Conservation (phyloP, 2,113 vertebrate genomes). For the Myiagra hebetior region DNA sequence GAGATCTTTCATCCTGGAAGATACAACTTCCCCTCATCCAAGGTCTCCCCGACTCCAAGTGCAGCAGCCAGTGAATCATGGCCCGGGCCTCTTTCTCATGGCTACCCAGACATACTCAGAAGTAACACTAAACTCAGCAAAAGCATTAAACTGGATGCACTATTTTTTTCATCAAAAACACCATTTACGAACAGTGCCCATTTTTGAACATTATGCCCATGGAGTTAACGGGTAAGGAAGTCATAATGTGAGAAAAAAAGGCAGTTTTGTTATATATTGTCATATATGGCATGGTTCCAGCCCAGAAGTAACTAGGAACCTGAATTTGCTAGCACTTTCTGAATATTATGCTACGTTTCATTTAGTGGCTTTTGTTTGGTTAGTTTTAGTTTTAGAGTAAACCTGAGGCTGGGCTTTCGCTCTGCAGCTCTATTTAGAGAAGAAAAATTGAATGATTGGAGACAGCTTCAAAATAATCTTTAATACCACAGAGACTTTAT, state of each 20-base stretch:
- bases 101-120: not conserved
- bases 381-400: not conserved
- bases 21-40: not conserved
- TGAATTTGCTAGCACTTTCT: not conserved
- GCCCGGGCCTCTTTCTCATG: not conserved
- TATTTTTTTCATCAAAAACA: not conserved
- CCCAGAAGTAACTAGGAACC: not conserved
- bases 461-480: not conserved
- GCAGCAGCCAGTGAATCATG: not conserved
- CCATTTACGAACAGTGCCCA: not conserved
- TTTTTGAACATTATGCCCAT: not conserved
- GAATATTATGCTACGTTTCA: not conserved
- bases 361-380: not conserved
- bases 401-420: not conserved
- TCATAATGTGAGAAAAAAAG: not conserved
- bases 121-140: not conserved
- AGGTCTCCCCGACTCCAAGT: fast-evolving
- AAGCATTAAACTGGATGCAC: not conserved
- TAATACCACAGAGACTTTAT: not conserved
- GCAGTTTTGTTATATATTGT: not conserved
- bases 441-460: not conserved
- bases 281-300: not conserved
- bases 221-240: not conserved
- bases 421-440: not conserved
- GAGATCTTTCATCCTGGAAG: not conserved